phyloP scores from a whole-genome alignment of 1,140 invertebrate genomes.

The Atta colombica region DNA sequence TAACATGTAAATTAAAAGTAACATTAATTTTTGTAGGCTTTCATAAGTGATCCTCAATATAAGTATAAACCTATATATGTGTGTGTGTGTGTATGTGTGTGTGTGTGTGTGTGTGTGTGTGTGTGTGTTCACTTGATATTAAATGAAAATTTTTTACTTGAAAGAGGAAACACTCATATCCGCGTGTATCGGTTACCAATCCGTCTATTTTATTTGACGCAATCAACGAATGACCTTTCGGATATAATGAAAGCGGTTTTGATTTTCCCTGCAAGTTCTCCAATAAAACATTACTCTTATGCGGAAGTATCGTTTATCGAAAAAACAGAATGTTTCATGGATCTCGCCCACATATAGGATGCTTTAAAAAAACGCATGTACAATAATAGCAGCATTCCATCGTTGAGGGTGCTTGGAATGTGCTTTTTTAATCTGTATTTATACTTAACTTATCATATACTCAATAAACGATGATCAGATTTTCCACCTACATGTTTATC shows the following conservation, averaged over 20 bases:
- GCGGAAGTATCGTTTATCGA: conserved; percentile 55
- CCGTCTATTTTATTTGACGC: conserved; percentile 44
- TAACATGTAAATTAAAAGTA: neutral
- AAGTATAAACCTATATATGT: neutral
- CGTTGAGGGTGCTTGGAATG: neutral
- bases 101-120: too few species aligned
- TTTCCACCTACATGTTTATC: neutral
- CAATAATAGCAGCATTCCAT: conserved; percentile 31
- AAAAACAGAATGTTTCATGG: conserved; percentile 49
- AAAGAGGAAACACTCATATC: conserved; percentile 36
- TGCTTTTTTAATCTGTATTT: neutral
- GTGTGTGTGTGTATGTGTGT: too few species aligned
- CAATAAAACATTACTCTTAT: conserved; percentile 54
- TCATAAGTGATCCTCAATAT: neutral
- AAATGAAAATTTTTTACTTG: conserved; percentile 42
- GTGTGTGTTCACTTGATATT: conserved; percentile 27
- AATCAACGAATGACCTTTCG: conserved; percentile 56
- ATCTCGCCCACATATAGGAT: conserved; percentile 23
- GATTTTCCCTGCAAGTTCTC: conserved; percentile 40
- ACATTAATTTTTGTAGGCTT: neutral
- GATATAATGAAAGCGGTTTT: conserved; percentile 40
- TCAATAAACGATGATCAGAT: neutral
- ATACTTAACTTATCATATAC: neutral
- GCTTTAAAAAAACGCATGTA: conserved; percentile 9
- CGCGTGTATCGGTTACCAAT: conserved; percentile 17